A percentile compares a stretch with the other conserved stretches of the same genome.
phyloP scores from a whole-genome alignment of 2,888 invertebrate species.

The Apoderus coryli region DNA sequence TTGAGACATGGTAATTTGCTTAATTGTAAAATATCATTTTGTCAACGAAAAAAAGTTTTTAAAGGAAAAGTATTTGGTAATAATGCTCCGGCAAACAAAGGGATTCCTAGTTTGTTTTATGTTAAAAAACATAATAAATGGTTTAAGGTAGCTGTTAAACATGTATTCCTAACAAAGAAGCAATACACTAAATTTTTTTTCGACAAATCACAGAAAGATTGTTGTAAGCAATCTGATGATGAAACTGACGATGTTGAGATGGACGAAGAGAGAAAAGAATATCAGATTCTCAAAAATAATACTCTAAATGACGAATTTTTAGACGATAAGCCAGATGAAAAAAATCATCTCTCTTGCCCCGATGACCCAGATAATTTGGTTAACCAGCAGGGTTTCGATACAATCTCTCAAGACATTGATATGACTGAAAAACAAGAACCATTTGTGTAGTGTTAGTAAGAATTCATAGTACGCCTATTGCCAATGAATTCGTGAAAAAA shows the following conservation, averaged over 20 bases:
- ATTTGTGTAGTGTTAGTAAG: too few species aligned
- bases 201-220: conserved; percentile 6
- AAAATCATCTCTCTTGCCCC: too few species aligned
- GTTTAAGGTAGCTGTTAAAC: conserved; percentile 17
- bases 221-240: too few species aligned
- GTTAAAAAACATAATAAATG: conserved; percentile 16
- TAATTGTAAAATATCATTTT: conserved; percentile 17
- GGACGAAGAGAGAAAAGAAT: neutral
- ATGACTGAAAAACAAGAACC: too few species aligned
- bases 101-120: conserved; percentile 19
- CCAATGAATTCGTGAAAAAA: too few species aligned
- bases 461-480: too few species aligned
- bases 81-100: conserved; percentile 19
- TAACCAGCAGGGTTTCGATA: too few species aligned
- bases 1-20: conserved; percentile 20
- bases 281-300: too few species aligned
- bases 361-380: too few species aligned
- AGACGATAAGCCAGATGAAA: too few species aligned
- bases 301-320: too few species aligned
- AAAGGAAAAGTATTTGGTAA: conserved; percentile 20
- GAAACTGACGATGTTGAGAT: neutral
- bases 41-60: conserved; percentile 11
- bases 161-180: conserved; percentile 18
- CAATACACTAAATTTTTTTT: conserved; percentile 17
- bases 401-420: too few species aligned